These are phyloP conservation scores for Hypocryptadius cinnamomeus DNA, from an alignment of 2,113 vertebrate genomes.

Conservation along the genomic window DNA sequence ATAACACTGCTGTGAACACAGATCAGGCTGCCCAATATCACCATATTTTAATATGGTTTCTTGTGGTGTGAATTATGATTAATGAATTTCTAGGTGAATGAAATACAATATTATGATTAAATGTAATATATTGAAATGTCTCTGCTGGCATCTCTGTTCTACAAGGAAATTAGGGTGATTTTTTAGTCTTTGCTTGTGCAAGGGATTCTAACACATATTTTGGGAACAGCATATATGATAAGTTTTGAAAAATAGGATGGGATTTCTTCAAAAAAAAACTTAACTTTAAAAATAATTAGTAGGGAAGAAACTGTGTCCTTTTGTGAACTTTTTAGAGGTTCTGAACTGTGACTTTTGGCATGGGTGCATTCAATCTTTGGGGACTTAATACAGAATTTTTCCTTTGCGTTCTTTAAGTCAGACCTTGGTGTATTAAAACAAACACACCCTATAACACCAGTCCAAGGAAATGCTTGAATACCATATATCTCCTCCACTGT, in stretches of 20 bases:
- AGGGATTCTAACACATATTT: not conserved
- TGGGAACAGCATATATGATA: not conserved
- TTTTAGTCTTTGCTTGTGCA: not conserved
- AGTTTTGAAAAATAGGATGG: not conserved
- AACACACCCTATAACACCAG: not conserved
- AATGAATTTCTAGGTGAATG: conserved; percentile 46
- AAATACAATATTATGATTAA: conserved; percentile 32
- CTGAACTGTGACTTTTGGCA: not conserved
- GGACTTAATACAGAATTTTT: not conserved
- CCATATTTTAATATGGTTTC: not conserved
- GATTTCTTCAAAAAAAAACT: not conserved
- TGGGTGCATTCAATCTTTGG: not conserved
- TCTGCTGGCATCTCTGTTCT: not conserved
- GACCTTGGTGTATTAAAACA: not conserved
- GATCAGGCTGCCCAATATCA: not conserved
- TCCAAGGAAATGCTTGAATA: not conserved
- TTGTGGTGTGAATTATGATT: conserved; percentile 30
- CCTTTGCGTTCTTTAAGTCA: not conserved
- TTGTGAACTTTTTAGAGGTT: not conserved
- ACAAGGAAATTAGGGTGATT: not conserved
- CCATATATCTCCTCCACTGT: not conserved
- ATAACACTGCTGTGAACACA: not conserved
- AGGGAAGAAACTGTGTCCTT: not conserved
- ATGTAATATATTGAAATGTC: conserved; percentile 1
- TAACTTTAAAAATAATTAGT: not conserved